Percentiles rank a stretch among this genome's conserved stretches.
Conservation (phyloP, 1,140 invertebrate species). For the Epicauta chinensis region DNA sequence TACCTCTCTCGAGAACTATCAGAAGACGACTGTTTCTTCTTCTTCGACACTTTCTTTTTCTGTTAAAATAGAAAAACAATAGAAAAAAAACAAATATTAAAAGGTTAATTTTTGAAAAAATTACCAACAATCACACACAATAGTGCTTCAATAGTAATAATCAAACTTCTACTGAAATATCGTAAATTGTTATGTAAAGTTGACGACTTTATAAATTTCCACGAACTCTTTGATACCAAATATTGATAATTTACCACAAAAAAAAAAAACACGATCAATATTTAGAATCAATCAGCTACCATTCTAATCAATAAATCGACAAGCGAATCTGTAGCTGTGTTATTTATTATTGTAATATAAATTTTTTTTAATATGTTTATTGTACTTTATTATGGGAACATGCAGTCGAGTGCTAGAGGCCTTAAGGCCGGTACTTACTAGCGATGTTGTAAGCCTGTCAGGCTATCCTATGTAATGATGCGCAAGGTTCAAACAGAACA, state of each 20-base stretch:
- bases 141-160: constrained; percentile 4
- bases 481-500: constrained; percentile 60
- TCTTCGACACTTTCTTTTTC: constrained; percentile 49
- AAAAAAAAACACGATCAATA: too few relatives aligned
- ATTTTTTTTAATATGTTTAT: constrained; percentile 12
- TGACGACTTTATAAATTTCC: background rate
- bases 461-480: constrained; percentile 61
- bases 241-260: background rate
- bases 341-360: constrained; percentile 1
- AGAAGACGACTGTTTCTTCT: constrained; percentile 43
- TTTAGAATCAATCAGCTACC: constrained; percentile 14
- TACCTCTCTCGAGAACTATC: constrained; percentile 28
- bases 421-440: constrained; percentile 53
- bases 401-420: constrained; percentile 36
- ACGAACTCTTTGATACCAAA: background rate
- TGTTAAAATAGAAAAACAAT: constrained; percentile 41
- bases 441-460: constrained; percentile 52
- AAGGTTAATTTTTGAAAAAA: background rate
- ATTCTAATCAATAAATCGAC: background rate
- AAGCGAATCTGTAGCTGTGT: constrained; percentile 7
- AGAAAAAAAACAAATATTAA: constrained; percentile 13
- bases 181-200: background rate
- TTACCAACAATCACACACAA: constrained; percentile 5
- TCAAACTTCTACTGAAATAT: constrained; percentile 6
- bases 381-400: constrained; percentile 19